These are phyloP conservation scores for Diabrotica undecimpunctata DNA, from an alignment of 1,140 invertebrate genomes.

Conservation along the genomic window DNA sequence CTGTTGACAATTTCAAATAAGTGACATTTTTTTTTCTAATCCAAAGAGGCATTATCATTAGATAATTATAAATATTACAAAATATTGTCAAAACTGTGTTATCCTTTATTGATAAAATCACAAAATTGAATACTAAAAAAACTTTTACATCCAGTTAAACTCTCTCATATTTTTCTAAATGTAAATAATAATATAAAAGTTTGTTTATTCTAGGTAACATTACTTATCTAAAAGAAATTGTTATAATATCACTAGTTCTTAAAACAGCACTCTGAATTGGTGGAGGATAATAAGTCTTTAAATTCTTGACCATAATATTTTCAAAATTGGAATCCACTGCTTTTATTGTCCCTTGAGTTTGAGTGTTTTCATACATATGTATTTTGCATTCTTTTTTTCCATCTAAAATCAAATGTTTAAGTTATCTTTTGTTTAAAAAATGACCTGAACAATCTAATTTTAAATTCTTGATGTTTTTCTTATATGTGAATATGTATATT, in stretches of 20 bases:
- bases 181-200: neutral
- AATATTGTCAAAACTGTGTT: no score
- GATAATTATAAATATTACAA: no score
- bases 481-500: no score
- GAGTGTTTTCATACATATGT: slow-evolving; percentile 35
- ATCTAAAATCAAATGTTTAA: slow-evolving; percentile 21
- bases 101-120: neutral
- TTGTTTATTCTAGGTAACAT: neutral
- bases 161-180: neutral
- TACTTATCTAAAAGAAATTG: slow-evolving; percentile 17
- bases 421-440: neutral
- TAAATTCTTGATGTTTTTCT: neutral
- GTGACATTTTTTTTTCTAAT: no score
- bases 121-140: neutral
- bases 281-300: slow-evolving; percentile 30
- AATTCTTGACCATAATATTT: slow-evolving; percentile 38
- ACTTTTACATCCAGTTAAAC: neutral
- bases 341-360: slow-evolving; percentile 32
- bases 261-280: slow-evolving; percentile 31
- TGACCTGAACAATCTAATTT: neutral
- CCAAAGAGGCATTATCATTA: no score
- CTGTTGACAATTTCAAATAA: no score
- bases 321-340: slow-evolving; percentile 38
- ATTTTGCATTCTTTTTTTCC: slow-evolving; percentile 29
- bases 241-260: slow-evolving; percentile 36